A percentile compares a stretch with the other conserved stretches of the same genome.
These are phyloP conservation scores for Cephalopholis sonnerati DNA, from an alignment of 2,113 vertebrate genomes.

Conservation along the genomic window DNA sequence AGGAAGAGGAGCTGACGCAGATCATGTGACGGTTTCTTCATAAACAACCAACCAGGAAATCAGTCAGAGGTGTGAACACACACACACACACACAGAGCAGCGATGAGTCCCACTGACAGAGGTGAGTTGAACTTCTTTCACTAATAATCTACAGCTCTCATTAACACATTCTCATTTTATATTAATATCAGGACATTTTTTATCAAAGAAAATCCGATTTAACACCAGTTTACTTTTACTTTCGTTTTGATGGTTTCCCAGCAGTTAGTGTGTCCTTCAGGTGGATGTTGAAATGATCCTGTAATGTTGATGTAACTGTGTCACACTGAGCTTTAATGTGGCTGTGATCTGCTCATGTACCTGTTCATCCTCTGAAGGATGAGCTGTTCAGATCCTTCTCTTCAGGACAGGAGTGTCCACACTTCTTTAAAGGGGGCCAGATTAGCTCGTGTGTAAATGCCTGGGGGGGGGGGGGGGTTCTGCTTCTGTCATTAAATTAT, in stretches of 20 bases:
- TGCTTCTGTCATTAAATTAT: too few species aligned
- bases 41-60: constrained; percentile 28
- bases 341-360: neutral
- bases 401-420: too few species aligned
- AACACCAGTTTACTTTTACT: constrained; percentile 30
- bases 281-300: neutral
- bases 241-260: constrained; percentile 38
- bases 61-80: neutral
- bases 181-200: fast-evolving
- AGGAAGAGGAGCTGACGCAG: neutral
- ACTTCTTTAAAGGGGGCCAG: too few species aligned
- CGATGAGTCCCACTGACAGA: constrained; percentile 30
- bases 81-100: neutral
- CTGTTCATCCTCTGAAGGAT: too few species aligned
- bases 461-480: too few species aligned
- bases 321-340: neutral
- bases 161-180: fast-evolving
- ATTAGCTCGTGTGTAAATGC: too few species aligned
- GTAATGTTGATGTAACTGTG: neutral
- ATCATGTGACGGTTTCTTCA: constrained; percentile 39
- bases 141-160: fast-evolving
- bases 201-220: fast-evolving
- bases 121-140: constrained; percentile 21
- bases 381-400: too few species aligned
- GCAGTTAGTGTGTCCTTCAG: neutral